Base-by-base conservation (phyloP, 2,113 vertebrate species). In the Noctilio leporinus region DNA sequence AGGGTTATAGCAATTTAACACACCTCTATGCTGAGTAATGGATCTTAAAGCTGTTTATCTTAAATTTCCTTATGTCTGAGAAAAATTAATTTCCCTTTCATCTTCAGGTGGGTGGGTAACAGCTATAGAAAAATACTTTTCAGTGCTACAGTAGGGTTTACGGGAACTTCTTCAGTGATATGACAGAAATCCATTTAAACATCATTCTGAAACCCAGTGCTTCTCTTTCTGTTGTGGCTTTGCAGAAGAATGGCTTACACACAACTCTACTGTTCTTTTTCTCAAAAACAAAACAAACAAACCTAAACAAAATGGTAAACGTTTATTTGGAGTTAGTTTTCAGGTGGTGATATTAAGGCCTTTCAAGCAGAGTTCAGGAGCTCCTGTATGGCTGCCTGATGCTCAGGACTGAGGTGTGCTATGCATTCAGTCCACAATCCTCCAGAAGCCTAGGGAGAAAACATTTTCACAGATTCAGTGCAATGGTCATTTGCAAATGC, bases 381-480 rank as follows among this genome's bases (percentile, higher is more conserved):
- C 97, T 99, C 99, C 97, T 99, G 99, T 96, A 99, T 98, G 97
- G 99, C 99, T 97, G 99, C 99, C 99, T 99, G 99, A 98, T 99
- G 99, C 57, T 98, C 98, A 92, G 99, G 99, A 96, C 98, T 99
- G 96, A 99, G 99, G 24, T 99, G 98, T 15, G 99, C 99, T 96
- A 99, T 98, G 97, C 99, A 99, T 98, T 99, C 99, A 59, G 99
- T 99, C 99, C 99, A 99, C 97, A 99, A 96, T 95, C 98, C 99
- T 98, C 98, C 99, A 3, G 99, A 99, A 53, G 98, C 99, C 99
- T 99, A 95, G 0, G 33, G 33, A 30, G 33, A 55, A 70, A 91
- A 96, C 26, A 78, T 67, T 4, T 87, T 96, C 53, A 96, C 2
- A 73, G 14, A 65, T 15, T 93, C 2, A 93, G 40, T 4, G 4